A percentile compares a stretch with the other conserved stretches of the same genome.
These are phyloP conservation scores for Strigops habroptila DNA, from an alignment of 2,113 vertebrate species.

Conservation along the genomic window DNA sequence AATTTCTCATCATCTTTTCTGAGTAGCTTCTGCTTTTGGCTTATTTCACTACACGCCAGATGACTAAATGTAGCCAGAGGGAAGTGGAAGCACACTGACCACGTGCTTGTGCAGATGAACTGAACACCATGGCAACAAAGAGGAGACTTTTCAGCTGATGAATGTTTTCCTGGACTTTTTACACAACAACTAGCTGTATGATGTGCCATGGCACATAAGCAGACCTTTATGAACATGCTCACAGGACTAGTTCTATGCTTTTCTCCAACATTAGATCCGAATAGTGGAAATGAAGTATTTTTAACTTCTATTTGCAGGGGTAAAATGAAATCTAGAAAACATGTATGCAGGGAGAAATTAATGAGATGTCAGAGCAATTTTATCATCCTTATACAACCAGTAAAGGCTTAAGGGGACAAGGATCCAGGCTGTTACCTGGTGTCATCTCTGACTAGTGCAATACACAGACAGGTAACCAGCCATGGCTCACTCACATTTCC, in stretches of 20 bases:
- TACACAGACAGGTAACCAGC: not conserved
- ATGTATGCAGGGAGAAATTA: not conserved
- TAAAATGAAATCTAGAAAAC: not conserved
- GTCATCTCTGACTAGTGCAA: not conserved
- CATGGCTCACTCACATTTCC: not conserved
- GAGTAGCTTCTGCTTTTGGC: not conserved
- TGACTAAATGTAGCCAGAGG: not conserved
- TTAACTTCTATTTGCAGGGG: not conserved
- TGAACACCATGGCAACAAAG: not conserved
- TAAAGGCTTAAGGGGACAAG: not conserved
- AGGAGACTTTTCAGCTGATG: not conserved
- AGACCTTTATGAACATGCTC: not conserved
- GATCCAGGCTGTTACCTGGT: not conserved
- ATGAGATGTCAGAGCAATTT: not conserved
- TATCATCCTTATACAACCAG: not conserved
- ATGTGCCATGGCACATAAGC: accelerated
- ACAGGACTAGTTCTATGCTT: not conserved
- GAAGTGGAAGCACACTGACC: not conserved
- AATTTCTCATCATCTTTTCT: not conserved
- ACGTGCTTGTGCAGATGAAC: not conserved
- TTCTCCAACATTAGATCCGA: not conserved
- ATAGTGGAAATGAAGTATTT: not conserved
- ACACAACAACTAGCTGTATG: not conserved
- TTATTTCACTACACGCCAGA: not conserved
- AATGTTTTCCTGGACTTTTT: not conserved